Conservation (phyloP, 2,113 vertebrate genomes). For the Pseudorasbora parva region DNA sequence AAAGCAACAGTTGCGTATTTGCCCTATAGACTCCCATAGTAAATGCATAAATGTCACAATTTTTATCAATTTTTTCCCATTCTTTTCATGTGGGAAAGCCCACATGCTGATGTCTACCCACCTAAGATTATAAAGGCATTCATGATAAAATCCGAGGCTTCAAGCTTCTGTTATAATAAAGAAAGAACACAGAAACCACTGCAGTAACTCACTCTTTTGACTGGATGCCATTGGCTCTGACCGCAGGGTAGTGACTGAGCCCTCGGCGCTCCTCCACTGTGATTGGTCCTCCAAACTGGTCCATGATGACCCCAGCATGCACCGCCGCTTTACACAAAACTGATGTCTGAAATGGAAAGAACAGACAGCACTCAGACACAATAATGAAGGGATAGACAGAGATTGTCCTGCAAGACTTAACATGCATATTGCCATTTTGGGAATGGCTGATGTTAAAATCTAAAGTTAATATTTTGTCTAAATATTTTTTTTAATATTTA, state of each 20-base stretch:
- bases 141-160: conserved; percentile 5
- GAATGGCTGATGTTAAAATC: too few species aligned
- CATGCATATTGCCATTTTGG: too few species aligned
- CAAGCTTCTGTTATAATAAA: not conserved
- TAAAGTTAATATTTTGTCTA: too few species aligned
- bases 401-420: not conserved
- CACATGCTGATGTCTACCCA: not conserved
- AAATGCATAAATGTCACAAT: not conserved
- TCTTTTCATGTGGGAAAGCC: not conserved
- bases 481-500: too few species aligned
- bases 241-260: conserved; percentile 77
- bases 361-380: not conserved
- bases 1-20: not conserved
- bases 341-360: conserved; percentile 79
- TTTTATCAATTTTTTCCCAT: not conserved
- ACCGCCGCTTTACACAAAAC: conserved; percentile 86
- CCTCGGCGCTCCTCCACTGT: conserved; percentile 79
- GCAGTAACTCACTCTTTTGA: conserved; percentile 80
- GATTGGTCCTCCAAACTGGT: conserved; percentile 83
- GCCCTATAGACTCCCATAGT: not conserved
- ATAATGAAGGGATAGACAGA: not conserved
- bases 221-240: conserved; percentile 79
- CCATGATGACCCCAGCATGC: conserved; percentile 82
- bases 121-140: not conserved
- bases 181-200: not conserved